Conservation (phyloP, 1,140 invertebrate genomes). For the Drosophila aff. region DNA sequence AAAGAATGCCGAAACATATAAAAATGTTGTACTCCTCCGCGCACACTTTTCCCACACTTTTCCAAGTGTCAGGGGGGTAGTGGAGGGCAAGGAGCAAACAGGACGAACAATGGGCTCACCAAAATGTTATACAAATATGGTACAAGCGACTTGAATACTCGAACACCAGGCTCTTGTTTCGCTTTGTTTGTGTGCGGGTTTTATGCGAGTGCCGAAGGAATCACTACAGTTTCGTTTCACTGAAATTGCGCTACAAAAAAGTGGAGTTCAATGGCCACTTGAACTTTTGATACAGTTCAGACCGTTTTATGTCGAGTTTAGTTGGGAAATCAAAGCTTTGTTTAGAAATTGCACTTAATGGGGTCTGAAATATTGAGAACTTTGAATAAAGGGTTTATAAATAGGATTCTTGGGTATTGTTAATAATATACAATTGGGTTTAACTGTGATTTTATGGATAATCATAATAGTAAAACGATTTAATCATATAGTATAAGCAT, state of each 20-base stretch:
- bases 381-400: not conserved
- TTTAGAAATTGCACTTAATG: not conserved
- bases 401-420: not conserved
- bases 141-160: slow-evolving; percentile 23
- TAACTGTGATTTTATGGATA: no score
- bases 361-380: no score
- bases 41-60: not conserved
- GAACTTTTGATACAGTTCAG: slow-evolving; percentile 6
- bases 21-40: slow-evolving; percentile 4
- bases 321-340: slow-evolving; percentile 3
- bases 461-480: no score
- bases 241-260: not conserved
- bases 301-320: not conserved
- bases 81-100: slow-evolving; percentile 2
- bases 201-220: slow-evolving; percentile 1
- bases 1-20: slow-evolving; percentile 15
- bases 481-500: no score
- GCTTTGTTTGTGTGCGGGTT: slow-evolving; percentile 11
- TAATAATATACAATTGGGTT: no score
- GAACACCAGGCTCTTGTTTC: slow-evolving; percentile 12
- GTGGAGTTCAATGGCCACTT: slow-evolving; percentile 14
- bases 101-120: slow-evolving; percentile 14
- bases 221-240: slow-evolving; percentile 6
- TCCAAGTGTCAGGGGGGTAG: not conserved
- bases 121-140: slow-evolving; percentile 23